Percentiles rank a stretch among this genome's conserved stretches.
These are phyloP conservation scores for Vanessa cardui DNA, from an alignment of 2,888 invertebrate genomes.

Conservation along the genomic window DNA sequence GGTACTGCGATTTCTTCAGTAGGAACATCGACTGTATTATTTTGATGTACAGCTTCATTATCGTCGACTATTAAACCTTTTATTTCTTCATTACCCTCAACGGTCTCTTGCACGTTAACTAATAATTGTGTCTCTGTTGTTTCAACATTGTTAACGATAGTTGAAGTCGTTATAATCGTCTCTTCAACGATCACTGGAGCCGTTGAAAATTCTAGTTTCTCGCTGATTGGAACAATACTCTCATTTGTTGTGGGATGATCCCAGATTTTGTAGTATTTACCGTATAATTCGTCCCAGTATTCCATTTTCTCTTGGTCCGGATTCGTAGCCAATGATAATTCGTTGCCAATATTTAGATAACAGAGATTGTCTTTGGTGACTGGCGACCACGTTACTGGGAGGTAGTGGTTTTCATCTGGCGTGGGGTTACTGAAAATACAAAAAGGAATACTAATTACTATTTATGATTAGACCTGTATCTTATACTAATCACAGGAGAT, in stretches of 20 bases:
- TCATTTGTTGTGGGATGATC: conserved; percentile 54
- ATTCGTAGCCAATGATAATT: conserved; percentile 60
- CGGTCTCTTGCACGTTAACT: conserved; percentile 26
- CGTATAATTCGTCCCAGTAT: conserved; percentile 71
- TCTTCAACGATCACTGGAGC: conserved; percentile 41
- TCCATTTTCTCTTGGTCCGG: conserved; percentile 70
- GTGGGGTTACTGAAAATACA: conserved; percentile 69
- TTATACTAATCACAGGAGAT: too few species aligned
- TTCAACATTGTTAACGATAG: conserved; percentile 20
- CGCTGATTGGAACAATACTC: neutral
- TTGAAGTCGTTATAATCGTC: conserved; percentile 39
- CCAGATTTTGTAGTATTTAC: conserved; percentile 70
- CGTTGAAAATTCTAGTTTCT: conserved; percentile 31
- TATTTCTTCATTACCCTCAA: conserved; percentile 4
- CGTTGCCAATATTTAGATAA: conserved; percentile 62
- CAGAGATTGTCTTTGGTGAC: conserved; percentile 66
- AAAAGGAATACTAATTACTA: conserved; percentile 1
- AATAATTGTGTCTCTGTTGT: conserved; percentile 20
- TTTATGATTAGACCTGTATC: too few species aligned
- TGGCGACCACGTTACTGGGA: conserved; percentile 70
- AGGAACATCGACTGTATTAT: conserved; percentile 19
- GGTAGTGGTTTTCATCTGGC: conserved; percentile 68
- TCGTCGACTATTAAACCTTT: conserved; percentile 7
- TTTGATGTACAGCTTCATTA: conserved; percentile 13
- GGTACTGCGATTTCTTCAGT: conserved; percentile 29